Evolutionary conservation across 1,140 invertebrate species (phyloP).

Genomic region (Trinorchestia longiramus): DNA sequence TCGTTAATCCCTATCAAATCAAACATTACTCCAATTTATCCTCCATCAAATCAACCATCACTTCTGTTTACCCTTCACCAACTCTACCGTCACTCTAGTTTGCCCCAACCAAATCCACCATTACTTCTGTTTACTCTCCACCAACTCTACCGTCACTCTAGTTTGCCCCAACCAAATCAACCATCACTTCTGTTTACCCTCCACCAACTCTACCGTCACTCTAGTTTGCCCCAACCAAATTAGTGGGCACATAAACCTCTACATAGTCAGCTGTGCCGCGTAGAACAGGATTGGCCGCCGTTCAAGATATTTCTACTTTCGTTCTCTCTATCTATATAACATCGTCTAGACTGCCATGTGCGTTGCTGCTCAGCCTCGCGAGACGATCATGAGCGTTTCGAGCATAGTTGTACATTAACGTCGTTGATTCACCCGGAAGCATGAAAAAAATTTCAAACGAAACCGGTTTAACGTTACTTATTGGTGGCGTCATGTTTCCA

Average conservation of each 20-base stretch:
- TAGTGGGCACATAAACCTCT: neutral
- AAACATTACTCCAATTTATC: neutral
- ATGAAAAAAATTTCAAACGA: neutral
- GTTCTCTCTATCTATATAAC: neutral
- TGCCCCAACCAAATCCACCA: neutral
- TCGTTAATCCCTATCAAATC: neutral
- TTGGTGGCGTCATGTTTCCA: neutral
- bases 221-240: neutral
- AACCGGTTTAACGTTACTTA: neutral
- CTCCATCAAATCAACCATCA: neutral
- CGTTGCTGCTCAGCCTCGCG: neutral
- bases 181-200: neutral
- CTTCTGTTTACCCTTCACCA: neutral
- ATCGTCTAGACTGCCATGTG: neutral
- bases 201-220: neutral
- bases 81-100: neutral
- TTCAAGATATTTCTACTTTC: conserved; percentile 1
- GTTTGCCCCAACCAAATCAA: neutral
- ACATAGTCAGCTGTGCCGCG: neutral
- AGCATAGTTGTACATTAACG: neutral
- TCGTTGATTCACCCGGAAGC: neutral
- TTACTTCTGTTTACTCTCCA: neutral
- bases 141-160: neutral
- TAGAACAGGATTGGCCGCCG: neutral
- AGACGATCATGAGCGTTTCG: neutral